These are phyloP conservation scores for Thecophora atra DNA, from an alignment of 2,888 invertebrate species.

Conservation along the genomic window DNA sequence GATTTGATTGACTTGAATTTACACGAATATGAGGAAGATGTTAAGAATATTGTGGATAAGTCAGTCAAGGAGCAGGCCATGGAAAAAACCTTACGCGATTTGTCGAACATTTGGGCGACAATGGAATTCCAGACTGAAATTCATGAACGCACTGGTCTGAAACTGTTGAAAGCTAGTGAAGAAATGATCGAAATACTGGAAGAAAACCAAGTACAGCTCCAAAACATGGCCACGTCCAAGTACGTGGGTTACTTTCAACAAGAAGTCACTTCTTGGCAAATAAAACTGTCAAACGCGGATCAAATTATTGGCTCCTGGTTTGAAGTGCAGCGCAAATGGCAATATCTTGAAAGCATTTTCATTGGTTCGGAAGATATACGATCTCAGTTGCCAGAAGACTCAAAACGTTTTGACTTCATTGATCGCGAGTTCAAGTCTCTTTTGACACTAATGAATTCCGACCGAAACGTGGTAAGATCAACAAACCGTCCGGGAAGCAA, in stretches of 20 bases:
- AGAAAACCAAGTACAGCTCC: constrained; percentile 93
- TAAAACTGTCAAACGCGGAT: constrained; percentile 87
- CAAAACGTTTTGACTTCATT: constrained; percentile 85
- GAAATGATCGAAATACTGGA: constrained; percentile 92
- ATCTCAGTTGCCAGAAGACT: constrained; percentile 89
- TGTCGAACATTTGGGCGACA: constrained; percentile 81
- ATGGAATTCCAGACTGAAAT: constrained; percentile 83
- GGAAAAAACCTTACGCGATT: constrained; percentile 90
- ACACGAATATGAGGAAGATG: constrained; percentile 94
- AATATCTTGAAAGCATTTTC: constrained; percentile 93
- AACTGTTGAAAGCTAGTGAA: constrained; percentile 82
- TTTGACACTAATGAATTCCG: constrained; percentile 72
- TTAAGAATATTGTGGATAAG: constrained; percentile 93
- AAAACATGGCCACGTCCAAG: constrained; percentile 94
- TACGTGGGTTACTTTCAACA: constrained; percentile 86
- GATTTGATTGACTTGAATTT: constrained; percentile 87
- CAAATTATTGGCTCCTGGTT: constrained; percentile 84
- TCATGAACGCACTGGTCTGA: constrained; percentile 84
- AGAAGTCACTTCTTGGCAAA: constrained; percentile 89
- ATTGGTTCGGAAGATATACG: constrained; percentile 96
- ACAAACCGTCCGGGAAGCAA: constrained; percentile 81
- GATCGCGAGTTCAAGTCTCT: constrained; percentile 84
- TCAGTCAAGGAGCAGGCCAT: constrained; percentile 96
- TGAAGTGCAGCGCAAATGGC: constrained; percentile 94
- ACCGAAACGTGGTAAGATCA: constrained; percentile 85